Conservation (phyloP, 2,888 invertebrate species). For the Acrobasis suavella region DNA sequence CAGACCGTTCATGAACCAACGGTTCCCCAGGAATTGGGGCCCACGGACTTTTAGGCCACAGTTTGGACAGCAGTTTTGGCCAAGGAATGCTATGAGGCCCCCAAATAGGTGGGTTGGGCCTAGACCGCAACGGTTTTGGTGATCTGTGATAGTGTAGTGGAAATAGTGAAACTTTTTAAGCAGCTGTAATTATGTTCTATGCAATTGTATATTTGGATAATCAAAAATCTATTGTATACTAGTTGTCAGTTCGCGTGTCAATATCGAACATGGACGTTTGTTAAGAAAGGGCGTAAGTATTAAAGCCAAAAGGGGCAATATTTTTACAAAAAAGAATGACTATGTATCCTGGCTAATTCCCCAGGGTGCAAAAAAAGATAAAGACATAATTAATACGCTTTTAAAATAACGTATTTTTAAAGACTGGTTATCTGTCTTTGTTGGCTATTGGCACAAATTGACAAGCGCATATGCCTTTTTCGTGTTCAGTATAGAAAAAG, state of each 20-base stretch:
- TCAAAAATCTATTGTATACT: not conserved
- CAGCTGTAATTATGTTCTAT: conserved; percentile 23
- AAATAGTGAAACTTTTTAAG: conserved; percentile 1
- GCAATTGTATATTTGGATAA: not conserved
- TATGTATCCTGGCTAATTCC: too few species aligned
- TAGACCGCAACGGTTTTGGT: conserved; percentile 74
- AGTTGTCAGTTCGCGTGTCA: not conserved
- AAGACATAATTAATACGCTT: too few species aligned
- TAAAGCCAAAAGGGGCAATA: too few species aligned
- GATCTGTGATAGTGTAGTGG: conserved; percentile 47
- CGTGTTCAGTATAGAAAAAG: too few species aligned
- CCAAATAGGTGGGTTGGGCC: conserved; percentile 66
- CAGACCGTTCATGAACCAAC: conserved; percentile 50
- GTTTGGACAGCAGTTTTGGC: conserved; percentile 54
- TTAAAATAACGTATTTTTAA: too few species aligned
- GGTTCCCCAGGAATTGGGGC: conserved; percentile 70
- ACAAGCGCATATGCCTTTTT: too few species aligned
- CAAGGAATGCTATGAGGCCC: conserved; percentile 63
- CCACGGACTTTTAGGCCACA: conserved; percentile 61
- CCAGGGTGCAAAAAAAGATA: too few species aligned
- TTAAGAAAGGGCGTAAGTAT: too few species aligned
- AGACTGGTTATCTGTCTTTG: too few species aligned
- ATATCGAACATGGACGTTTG: not conserved
- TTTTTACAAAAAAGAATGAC: too few species aligned
- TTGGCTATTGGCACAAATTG: too few species aligned